Evolutionary conservation across 2,888 invertebrate genomes (phyloP), one percentile per base, ranked within the genome.

Genomic region (Cheilosia impressa): DNA sequence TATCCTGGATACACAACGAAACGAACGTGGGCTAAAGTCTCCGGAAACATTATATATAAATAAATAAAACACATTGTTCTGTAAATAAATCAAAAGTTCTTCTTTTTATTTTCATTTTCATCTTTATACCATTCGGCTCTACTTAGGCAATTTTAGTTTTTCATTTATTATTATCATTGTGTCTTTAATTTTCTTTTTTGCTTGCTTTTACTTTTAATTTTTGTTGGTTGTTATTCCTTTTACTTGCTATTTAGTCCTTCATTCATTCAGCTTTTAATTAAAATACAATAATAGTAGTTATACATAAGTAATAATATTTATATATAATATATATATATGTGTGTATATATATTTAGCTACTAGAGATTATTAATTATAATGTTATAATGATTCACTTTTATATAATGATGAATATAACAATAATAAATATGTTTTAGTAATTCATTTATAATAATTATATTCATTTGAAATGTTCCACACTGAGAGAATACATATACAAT

Each of bases 271-370:
- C 68, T 52, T 62, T 73, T 13, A 52, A 57, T 62, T 84, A 68
- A 38, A 57, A 50, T 85, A 72, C 71, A 72, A 66, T 77, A 62
- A 76, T 72, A 80, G 68, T 77, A 76, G 72, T 85, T 63, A 68
- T 81, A 85, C 66, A 82, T 77, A 60, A 57, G 75, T 66, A 19
- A 73, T 73, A 62, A 62, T 80, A 62, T 65, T 58, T 31, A n/a
- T 53, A 50, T 65, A 22, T 65, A 41, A 50, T 65, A 22, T 65
- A 41, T 43, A 65, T 76, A 71, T 65, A 47, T 83, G 13, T 52
- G 53, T 75, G 22, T 80, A 68, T 68, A 76, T 85, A 85, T 76
- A 85, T 85, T 85, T 85, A 85, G 76, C 85, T 85, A 85, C 85
- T 76, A 81, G 71, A 45, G 85, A 81, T 77, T 79, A 84, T 75